Conservation (phyloP, 1,140 invertebrate species). For the Cydia fagiglandana region DNA sequence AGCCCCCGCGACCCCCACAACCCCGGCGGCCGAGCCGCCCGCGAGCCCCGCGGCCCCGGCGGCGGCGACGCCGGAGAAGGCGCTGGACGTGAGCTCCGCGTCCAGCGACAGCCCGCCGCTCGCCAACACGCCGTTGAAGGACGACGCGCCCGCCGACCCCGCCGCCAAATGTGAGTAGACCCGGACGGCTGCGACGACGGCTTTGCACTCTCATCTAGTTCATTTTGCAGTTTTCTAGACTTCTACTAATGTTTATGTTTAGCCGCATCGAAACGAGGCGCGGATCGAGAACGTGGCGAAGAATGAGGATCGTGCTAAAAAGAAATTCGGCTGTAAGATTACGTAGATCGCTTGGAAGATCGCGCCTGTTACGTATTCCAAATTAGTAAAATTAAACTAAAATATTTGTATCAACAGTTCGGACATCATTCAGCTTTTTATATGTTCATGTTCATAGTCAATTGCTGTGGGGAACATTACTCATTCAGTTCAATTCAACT, state of each 20-base stretch:
- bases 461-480: conserved; percentile 1
- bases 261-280: conserved; percentile 43
- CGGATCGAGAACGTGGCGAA: conserved; percentile 14
- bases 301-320: conserved; percentile 9
- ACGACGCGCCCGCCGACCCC: conserved; percentile 56
- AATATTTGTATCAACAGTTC: background rate
- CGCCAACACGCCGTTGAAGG: conserved; percentile 66
- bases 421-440: conserved; percentile 15
- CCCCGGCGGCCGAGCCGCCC: conserved; percentile 48
- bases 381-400: background rate
- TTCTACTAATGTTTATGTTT: conserved; percentile 70
- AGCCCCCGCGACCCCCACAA: too few relatives aligned
- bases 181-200: conserved; percentile 52
- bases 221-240: conserved; percentile 75
- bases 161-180: conserved; percentile 73
- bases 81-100: conserved; percentile 46
- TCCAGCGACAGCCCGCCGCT: conserved; percentile 65
- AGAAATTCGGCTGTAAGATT: background rate
- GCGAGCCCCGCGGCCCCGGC: conserved; percentile 3
- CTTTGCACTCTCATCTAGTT: conserved; percentile 72
- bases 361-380: background rate
- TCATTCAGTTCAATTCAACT: too few relatives aligned
- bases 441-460: background rate
- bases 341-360: background rate
- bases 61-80: conserved; percentile 49